Evolutionary conservation across 2,797 vertebrate species (phyloP).

Genomic region (Limosa lapponica): DNA sequence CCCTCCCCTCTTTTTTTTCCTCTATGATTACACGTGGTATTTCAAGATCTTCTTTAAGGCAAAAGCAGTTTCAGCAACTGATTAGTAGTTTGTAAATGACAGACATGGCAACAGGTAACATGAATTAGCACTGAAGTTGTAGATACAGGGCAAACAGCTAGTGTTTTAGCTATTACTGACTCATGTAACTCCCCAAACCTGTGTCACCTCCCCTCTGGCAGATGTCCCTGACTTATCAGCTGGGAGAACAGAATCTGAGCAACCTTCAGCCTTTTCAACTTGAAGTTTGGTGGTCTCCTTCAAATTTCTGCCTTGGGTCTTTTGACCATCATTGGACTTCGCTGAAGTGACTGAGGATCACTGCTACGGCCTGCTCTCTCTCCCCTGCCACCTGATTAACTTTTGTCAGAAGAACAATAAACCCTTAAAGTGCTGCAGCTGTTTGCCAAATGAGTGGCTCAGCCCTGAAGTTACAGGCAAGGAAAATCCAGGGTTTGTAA

Average conservation of each 20-base stretch:
- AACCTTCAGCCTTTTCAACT: not conserved
- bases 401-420: not conserved
- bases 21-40: not conserved
- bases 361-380: no score
- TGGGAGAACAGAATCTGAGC: not conserved
- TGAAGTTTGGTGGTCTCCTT: not conserved
- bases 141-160: not conserved
- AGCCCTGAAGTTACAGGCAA: not conserved
- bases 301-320: not conserved
- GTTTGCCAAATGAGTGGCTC: not conserved
- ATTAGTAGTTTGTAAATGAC: not conserved
- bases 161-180: not conserved
- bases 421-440: not conserved
- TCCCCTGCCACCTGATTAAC: not conserved
- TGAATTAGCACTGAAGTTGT: not conserved
- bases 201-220: not conserved
- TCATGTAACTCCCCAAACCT: not conserved
- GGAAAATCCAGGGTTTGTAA: not conserved
- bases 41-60: not conserved
- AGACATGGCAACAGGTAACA: not conserved
- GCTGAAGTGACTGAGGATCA: fast-evolving
- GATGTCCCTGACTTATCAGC: not conserved
- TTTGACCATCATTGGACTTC: not conserved
- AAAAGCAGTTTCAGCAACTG: not conserved
- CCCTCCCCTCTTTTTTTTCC: not conserved